Conservation (phyloP, 1,140 invertebrate genomes). For the Harlomillsia oculata region DNA sequence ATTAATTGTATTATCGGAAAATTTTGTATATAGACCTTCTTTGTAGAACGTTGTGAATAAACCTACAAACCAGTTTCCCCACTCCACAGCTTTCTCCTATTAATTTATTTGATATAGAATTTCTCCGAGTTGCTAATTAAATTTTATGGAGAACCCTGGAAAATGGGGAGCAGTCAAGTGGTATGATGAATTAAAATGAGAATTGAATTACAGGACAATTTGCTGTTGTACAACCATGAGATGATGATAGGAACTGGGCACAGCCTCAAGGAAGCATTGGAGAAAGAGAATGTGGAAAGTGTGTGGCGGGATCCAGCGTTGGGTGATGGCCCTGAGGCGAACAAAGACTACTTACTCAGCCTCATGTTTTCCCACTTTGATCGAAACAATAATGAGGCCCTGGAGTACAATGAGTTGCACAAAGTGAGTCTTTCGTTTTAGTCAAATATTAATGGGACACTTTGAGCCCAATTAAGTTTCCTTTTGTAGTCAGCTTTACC, state of each 20-base stretch:
- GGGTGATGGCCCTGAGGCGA: constrained; percentile 35
- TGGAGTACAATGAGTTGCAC: constrained; percentile 57
- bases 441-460: no score
- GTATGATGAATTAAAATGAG: neutral
- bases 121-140: neutral
- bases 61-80: no score
- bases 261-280: neutral
- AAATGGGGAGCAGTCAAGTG: neutral
- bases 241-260: constrained; percentile 7
- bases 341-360: constrained; percentile 62
- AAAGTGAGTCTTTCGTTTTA: constrained; percentile 49
- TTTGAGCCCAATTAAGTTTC: no score
- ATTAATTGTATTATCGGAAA: neutral
- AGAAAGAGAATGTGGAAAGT: constrained; percentile 1
- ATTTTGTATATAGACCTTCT: neutral
- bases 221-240: constrained; percentile 61
- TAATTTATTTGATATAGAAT: neutral
- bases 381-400: constrained; percentile 57
- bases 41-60: neutral
- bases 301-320: neutral
- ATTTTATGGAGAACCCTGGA: neutral
- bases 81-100: neutral
- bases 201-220: constrained; percentile 50
- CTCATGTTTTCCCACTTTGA: constrained; percentile 73
- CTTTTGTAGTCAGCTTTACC: no score